Evolutionary conservation across 2,888 invertebrate genomes (phyloP), one percentile per base, ranked within the genome.

Genomic region (Arge pagana): DNA sequence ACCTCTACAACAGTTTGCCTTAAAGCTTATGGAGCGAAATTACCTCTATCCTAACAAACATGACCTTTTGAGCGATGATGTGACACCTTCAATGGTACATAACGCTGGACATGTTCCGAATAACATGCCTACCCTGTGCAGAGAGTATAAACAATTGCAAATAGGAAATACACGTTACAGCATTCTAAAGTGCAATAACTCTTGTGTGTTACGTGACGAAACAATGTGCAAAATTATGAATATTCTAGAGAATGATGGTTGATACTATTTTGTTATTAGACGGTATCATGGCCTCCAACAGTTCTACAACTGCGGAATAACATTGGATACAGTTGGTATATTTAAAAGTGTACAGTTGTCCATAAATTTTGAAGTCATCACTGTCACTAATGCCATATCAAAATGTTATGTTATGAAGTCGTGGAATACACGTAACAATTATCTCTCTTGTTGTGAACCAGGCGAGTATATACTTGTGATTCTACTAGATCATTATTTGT

Each of bases 1-100:
- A 3, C 42, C 42, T 15, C 30, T 42, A 3, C 30, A 42, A 18
- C 42, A 42, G n/a, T 30, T 42, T 16, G 30, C 42, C 30, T 19
- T 4, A 1, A 18, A 19, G 19, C 18, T 30, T 3, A 30, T 42
- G 42, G 42, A 42, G 42, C 42, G 42, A 13, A 30, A 42, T 42
- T 23, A 18, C n/a, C n/a, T n/a, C n/a, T n/a, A n/a, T n/a, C n/a
- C n/a, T n/a, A n/a, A n/a, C n/a, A n/a, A n/a, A n/a, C n/a, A n/a
- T n/a, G n/a, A n/a, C n/a, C n/a, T n/a, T n/a, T n/a, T n/a, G n/a
- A 16, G 11, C n/a, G n/a, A n/a, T n/a, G 42, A 42, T 11, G 7
- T 11, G 4, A 30, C 16, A 30, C 30, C 30, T n/a, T 30, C 19
- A 42, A 10, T 18, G 5, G 2, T 30, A 13, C 42, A 42, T 19